Evolutionary conservation across 2,888 invertebrate genomes (phyloP), one percentile per base, ranked within the genome.

Genomic region (Athalia cordata): DNA sequence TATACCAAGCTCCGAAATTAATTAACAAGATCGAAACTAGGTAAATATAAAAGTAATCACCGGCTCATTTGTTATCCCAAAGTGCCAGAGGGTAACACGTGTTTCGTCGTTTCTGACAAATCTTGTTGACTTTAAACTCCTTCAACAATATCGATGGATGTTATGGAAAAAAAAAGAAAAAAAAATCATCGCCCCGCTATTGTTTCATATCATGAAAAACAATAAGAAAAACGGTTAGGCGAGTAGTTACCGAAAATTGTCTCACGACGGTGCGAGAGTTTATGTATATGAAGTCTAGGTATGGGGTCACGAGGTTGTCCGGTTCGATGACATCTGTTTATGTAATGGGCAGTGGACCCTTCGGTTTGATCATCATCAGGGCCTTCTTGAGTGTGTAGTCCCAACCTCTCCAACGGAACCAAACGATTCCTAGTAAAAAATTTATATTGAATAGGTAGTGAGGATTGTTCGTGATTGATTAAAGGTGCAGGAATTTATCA

Each of bases 331-430:
- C 11, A 61, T 47, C 15, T 45, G 45, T 29, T 15, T 76, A 61
- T 55, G 45, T 66, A 43, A 72, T 62, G 79, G 89, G 89, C 79
- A 92, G 88, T 83, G 93, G 91, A 79, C 94, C 94, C 90, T 93
- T 95, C 59, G 97, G 97, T 88, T 96, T 95, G 87, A 97, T 97
- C 97, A 97, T 96, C 96, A 97, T 97, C 79, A 94, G 94, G 1
- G 97, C 96, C 85, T 94, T 94, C 91, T 97, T 97, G 81, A 97
- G 91, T 15, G 97, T 97, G 91, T 97, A 97, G 90, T 97, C 97
- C 97, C 97, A 97, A 77, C 97, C 97, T 91, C 96, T 94, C 97
- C 97, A 97, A 86, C 97, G 95, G 94, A 97, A 97, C 97, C 97
- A 97, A 5, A 97, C 97, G 84, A 97, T 97, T 81, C 96, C 96